Base-by-base conservation (phyloP, 2,888 invertebrate species). In the Cheilosia grossa region DNA sequence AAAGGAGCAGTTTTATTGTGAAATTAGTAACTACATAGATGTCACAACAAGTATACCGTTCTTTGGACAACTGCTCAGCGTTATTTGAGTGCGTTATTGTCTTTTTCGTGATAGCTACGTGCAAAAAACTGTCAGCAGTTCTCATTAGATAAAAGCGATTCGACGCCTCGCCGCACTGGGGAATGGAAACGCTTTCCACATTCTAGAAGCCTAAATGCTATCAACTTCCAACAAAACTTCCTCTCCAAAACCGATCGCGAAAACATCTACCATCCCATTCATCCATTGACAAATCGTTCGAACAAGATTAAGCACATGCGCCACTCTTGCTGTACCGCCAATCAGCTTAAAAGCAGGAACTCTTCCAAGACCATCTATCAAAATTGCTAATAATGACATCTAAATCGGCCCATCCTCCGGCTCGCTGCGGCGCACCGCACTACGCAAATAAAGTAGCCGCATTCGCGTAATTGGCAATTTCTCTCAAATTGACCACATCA, bases 401-500 rank as follows among this genome's bases (percentile, higher is more conserved):
- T 58, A 69, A 79, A 74, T 73, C 59, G 54, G 10, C 9, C 17
- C 69, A 77, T 54, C 59, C 27, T n/a, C 40, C 24, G 44, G 10
- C 19, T 42, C 27, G 33, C 27, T 49, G 19, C 59, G 9, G 15
- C 30, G 19, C 13, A 9, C 17, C 9, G 44, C 49, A 66, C 51
- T 30, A 72, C 54, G 58, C 67, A 83, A 83, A 83, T 69, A 83
- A 69, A 83, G 79, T 58, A 58, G 73, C 66, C 61, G 42, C 72
- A 72, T 66, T 77, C 47, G 21, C 27, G 70, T 79, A 74, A 79
- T 70, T 83, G 47, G 83, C 83, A 59, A 80, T 80, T 83, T 78
- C 83, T 74, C 64, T 56, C 56, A 75, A 75, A 74, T 74, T 80
- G 80, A 80, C 83, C 79, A 69, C 78, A 78, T 72, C 66, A 51